Percentiles rank a stretch among this genome's conserved stretches.
These are phyloP conservation scores for Pseudotriccus pelzelni DNA, from an alignment of 2,797 vertebrate genomes.

Conservation along the genomic window DNA sequence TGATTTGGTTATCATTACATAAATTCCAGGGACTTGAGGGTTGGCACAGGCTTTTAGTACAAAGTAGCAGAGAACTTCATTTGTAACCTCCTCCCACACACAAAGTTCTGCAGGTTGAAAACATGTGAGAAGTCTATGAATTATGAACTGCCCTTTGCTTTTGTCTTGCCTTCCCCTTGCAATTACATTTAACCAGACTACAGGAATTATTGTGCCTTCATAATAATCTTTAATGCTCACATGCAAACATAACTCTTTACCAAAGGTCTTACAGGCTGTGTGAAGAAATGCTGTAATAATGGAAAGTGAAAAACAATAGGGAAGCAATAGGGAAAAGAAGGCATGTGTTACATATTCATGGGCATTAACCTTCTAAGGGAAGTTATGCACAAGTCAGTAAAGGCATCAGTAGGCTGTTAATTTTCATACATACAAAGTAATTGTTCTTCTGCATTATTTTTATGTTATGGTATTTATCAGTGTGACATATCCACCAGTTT, in stretches of 20 bases:
- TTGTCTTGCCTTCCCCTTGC: background rate
- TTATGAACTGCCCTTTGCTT: constrained; percentile 35
- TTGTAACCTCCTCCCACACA: constrained; percentile 21
- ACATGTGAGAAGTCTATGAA: background rate
- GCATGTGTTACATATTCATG: background rate
- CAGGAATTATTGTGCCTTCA: constrained; percentile 2
- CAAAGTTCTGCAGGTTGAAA: constrained; percentile 11
- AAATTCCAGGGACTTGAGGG: background rate
- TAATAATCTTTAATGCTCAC: constrained; percentile 13
- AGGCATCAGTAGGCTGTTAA: background rate
- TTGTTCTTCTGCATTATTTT: background rate
- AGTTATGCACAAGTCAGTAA: background rate
- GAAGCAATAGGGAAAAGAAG: background rate
- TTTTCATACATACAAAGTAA: background rate
- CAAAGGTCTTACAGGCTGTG: background rate
- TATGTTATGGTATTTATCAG: background rate
- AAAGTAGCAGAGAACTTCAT: background rate
- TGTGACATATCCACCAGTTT: background rate
- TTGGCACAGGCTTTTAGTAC: background rate
- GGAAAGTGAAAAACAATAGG: background rate
- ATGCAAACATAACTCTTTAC: constrained; percentile 13
- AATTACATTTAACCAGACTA: constrained; percentile 19
- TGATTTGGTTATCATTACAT: constrained; percentile 49
- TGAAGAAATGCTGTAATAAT: background rate
- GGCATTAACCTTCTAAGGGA: background rate